A percentile compares a stretch with the other conserved stretches of the same genome.
phyloP scores from a whole-genome alignment of 2,113 vertebrate genomes.

The Spea bombifrons region DNA sequence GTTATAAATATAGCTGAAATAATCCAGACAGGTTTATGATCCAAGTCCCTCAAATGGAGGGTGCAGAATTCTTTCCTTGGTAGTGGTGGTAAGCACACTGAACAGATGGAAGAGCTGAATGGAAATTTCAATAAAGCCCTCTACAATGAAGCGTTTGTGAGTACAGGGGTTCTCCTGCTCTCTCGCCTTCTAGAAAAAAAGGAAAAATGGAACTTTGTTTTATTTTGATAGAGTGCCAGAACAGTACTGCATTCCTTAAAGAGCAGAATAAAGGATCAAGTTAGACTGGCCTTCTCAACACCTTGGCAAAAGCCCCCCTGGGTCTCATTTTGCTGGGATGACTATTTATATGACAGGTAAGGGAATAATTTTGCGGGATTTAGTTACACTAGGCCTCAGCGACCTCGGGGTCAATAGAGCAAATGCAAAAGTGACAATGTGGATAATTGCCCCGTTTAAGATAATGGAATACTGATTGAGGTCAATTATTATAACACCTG shows the following conservation, averaged over 20 bases:
- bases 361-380: slow-evolving; percentile 80
- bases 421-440: slow-evolving; percentile 94
- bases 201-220: slow-evolving; percentile 76
- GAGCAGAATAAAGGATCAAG: slow-evolving; percentile 75
- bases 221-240: slow-evolving; percentile 79
- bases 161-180: slow-evolving; percentile 63
- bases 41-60: slow-evolving; percentile 73
- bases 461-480: slow-evolving; percentile 91
- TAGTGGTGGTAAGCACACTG: slow-evolving; percentile 73
- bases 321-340: slow-evolving; percentile 82
- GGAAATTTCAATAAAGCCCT: slow-evolving; percentile 79
- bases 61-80: slow-evolving; percentile 73
- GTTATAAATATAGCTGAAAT: slow-evolving; percentile 79
- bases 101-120: slow-evolving; percentile 78
- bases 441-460: slow-evolving; percentile 89
- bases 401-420: slow-evolving; percentile 83
- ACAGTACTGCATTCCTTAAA: slow-evolving; percentile 76
- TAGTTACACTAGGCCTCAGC: slow-evolving; percentile 79
- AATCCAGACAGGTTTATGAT: slow-evolving; percentile 83
- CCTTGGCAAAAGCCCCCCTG: slow-evolving; percentile 76
- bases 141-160: slow-evolving; percentile 81
- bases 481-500: slow-evolving; percentile 84
- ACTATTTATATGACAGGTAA: slow-evolving; percentile 83
- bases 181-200: slow-evolving; percentile 49
- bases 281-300: slow-evolving; percentile 79